Conservation (phyloP, 35 echinoderm and acorn worm species). For the Strongylocentrotus purpuratus region DNA sequence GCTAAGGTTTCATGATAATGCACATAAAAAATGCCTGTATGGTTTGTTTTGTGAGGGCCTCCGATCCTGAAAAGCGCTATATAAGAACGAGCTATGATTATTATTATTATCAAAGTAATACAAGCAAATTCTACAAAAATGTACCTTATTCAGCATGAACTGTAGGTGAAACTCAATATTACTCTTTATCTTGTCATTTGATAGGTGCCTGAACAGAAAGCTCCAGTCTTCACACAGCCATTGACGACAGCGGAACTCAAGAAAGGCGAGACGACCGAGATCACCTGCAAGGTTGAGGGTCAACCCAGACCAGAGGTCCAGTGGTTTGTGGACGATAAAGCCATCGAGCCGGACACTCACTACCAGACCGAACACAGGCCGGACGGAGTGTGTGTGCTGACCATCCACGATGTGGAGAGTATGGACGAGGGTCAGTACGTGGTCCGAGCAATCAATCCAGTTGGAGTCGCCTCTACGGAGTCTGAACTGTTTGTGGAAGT, state of each 20-base stretch:
- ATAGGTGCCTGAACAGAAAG: constrained; percentile 54
- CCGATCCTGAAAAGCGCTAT: too few relatives aligned
- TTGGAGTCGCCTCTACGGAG: constrained; percentile 61
- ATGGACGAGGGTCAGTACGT: constrained; percentile 69
- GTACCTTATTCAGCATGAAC: too few relatives aligned
- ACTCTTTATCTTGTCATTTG: background rate
- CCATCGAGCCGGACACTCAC: constrained; percentile 50
- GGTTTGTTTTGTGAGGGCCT: too few relatives aligned
- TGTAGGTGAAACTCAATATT: too few relatives aligned
- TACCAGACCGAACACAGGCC: constrained; percentile 53
- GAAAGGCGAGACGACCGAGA: constrained; percentile 48
- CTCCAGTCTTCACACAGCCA: constrained; percentile 70
- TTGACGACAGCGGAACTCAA: constrained; percentile 52
- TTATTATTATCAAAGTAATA: too few relatives aligned
- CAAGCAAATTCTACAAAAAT: too few relatives aligned
- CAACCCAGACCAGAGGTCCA: constrained; percentile 63
- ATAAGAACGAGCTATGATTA: too few relatives aligned
- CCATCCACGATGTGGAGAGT: constrained; percentile 57
- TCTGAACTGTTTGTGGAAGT: constrained; percentile 78
- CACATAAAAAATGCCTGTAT: too few relatives aligned
- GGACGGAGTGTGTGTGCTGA: constrained; percentile 53
- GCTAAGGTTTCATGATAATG: too few relatives aligned
- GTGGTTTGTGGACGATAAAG: constrained; percentile 57
- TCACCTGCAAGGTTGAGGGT: constrained; percentile 75
- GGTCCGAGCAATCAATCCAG: constrained; percentile 64